These are phyloP conservation scores for Laodelphax striatellus DNA, from an alignment of 1,140 invertebrate genomes.

Conservation along the genomic window DNA sequence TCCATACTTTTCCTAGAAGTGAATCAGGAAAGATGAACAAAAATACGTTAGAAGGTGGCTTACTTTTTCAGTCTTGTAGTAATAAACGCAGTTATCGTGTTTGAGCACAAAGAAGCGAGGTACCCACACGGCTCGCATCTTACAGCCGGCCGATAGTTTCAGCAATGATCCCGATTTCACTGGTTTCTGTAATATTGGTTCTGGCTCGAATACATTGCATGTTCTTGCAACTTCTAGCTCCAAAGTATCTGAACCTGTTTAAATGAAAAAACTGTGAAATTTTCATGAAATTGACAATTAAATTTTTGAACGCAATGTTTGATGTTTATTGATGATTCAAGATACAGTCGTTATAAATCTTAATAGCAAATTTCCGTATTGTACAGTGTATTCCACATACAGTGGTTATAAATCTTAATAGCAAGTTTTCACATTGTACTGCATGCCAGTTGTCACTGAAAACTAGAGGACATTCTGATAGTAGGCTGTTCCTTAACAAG, in stretches of 20 bases:
- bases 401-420: too few relatives aligned
- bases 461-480: too few relatives aligned
- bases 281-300: not conserved
- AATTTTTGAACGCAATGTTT: not conserved
- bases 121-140: constrained; percentile 62
- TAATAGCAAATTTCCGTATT: too few relatives aligned
- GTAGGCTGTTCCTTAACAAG: too few relatives aligned
- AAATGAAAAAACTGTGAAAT: not conserved
- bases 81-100: constrained; percentile 87
- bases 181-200: constrained; percentile 19
- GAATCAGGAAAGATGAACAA: too few relatives aligned
- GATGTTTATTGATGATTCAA: too few relatives aligned
- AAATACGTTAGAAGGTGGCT: constrained; percentile 24
- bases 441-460: too few relatives aligned
- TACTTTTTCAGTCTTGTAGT: constrained; percentile 82
- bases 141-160: constrained; percentile 47
- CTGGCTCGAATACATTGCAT: constrained; percentile 54
- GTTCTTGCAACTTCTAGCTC: constrained; percentile 81
- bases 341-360: too few relatives aligned
- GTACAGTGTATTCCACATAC: too few relatives aligned
- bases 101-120: constrained; percentile 83
- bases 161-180: constrained; percentile 62
- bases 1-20: too few relatives aligned
- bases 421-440: too few relatives aligned
- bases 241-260: constrained; percentile 54